Percentiles rank a stretch among this genome's conserved stretches.
These are phyloP conservation scores for Carduelis carduelis DNA, from an alignment of 2,797 vertebrate genomes.

Conservation along the genomic window DNA sequence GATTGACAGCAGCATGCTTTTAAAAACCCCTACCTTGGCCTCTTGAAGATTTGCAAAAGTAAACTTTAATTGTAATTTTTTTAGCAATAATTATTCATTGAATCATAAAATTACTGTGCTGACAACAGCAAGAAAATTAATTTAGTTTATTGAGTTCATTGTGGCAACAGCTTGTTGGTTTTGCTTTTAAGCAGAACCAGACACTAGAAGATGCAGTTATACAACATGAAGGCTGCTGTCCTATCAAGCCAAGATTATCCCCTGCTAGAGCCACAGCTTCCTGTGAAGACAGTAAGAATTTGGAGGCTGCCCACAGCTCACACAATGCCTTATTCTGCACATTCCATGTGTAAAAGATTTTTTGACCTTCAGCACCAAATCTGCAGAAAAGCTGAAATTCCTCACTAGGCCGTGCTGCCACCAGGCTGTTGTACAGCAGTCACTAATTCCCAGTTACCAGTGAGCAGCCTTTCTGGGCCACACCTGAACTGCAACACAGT, in stretches of 20 bases:
- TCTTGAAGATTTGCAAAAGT: neutral
- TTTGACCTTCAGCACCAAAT: neutral
- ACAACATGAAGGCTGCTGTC: neutral
- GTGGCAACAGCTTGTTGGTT: neutral
- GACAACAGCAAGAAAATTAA: neutral
- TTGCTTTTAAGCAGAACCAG: neutral
- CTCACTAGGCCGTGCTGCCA: neutral
- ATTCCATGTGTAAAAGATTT: rapidly evolving
- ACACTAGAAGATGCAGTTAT: rapidly evolving
- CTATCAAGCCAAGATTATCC: neutral
- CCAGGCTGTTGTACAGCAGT: neutral
- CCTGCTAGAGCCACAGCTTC: neutral
- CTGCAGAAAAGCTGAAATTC: neutral
- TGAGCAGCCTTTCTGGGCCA: neutral
- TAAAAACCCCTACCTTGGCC: neutral
- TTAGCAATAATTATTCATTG: neutral
- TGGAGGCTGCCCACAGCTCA: neutral
- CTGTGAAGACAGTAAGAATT: neutral
- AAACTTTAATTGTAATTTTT: neutral
- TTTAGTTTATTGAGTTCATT: neutral
- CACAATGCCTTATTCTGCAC: neutral
- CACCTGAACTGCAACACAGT: neutral
- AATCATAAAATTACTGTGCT: neutral
- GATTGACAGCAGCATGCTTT: neutral
- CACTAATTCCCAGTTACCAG: neutral